These are phyloP conservation scores for Drosophila kikkawai DNA, from an alignment of 1,140 invertebrate genomes.

Conservation along the genomic window DNA sequence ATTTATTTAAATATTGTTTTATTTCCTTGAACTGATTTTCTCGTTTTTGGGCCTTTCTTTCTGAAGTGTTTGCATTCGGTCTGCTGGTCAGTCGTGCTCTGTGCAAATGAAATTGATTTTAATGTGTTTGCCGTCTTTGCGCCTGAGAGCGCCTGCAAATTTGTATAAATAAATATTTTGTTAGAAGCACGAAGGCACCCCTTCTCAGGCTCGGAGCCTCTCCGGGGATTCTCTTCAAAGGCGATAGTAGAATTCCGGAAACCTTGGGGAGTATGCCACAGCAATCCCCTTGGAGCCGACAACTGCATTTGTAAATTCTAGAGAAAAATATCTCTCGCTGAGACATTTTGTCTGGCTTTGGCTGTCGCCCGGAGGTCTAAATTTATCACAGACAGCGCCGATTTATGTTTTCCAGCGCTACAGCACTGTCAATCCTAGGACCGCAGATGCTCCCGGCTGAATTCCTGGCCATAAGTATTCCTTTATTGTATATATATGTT, in stretches of 20 bases:
- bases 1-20: slow-evolving; percentile 78
- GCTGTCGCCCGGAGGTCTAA: slow-evolving; percentile 51
- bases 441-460: slow-evolving; percentile 3
- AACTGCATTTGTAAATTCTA: slow-evolving; percentile 44
- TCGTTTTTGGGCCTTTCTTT: slow-evolving; percentile 5
- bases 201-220: not conserved
- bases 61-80: slow-evolving; percentile 46
- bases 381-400: slow-evolving; percentile 63
- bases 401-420: slow-evolving; percentile 55
- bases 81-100: slow-evolving; percentile 33
- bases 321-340: slow-evolving; percentile 40
- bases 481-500: not conserved
- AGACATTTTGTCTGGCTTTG: slow-evolving; percentile 58
- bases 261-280: slow-evolving; percentile 41
- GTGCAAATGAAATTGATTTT: slow-evolving; percentile 44
- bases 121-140: slow-evolving; percentile 46
- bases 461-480: not conserved
- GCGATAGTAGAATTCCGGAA: slow-evolving; percentile 26
- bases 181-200: not conserved
- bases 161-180: slow-evolving; percentile 36
- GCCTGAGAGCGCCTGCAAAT: slow-evolving; percentile 33
- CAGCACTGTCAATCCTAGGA: slow-evolving; percentile 16
- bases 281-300: slow-evolving; percentile 25
- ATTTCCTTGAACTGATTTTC: slow-evolving; percentile 50
- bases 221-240: slow-evolving; percentile 27